Evolutionary conservation across 2,113 vertebrate genomes (phyloP).

Genomic region (Nesospiza acunhae): DNA sequence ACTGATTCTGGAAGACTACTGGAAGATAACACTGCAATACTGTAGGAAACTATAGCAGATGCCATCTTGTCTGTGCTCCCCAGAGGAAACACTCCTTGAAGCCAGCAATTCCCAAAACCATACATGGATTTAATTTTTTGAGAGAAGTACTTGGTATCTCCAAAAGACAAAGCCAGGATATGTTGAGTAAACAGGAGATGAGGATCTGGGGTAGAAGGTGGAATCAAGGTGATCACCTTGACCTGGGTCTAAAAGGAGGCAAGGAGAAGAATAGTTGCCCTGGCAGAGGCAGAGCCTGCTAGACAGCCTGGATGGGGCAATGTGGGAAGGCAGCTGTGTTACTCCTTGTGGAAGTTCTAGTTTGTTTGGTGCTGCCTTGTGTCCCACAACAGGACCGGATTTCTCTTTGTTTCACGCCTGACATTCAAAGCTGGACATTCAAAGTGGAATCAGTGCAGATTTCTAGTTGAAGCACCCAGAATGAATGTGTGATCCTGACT

Average conservation of each 20-base stretch:
- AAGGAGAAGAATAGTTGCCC: background rate
- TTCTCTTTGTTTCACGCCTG: background rate
- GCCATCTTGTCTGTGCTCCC: background rate
- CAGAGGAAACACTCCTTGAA: background rate
- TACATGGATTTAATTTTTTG: background rate
- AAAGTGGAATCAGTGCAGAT: background rate
- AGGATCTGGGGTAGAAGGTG: background rate
- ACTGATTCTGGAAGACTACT: background rate
- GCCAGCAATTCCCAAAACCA: background rate
- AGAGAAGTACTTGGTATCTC: background rate
- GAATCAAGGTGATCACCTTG: background rate
- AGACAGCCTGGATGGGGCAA: background rate
- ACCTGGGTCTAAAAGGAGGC: background rate
- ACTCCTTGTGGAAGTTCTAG: background rate
- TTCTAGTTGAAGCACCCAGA: background rate
- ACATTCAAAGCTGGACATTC: background rate
- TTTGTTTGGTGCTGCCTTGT: background rate
- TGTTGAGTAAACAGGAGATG: rapidly evolving
- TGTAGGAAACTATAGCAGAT: background rate
- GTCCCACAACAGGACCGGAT: rapidly evolving
- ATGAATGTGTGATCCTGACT: background rate
- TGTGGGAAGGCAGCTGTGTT: rapidly evolving
- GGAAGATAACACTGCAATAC: background rate
- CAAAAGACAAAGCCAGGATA: background rate
- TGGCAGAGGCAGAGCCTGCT: background rate